Evolutionary conservation across 2,888 invertebrate species (phyloP).

Genomic region (Morpho achilles): DNA sequence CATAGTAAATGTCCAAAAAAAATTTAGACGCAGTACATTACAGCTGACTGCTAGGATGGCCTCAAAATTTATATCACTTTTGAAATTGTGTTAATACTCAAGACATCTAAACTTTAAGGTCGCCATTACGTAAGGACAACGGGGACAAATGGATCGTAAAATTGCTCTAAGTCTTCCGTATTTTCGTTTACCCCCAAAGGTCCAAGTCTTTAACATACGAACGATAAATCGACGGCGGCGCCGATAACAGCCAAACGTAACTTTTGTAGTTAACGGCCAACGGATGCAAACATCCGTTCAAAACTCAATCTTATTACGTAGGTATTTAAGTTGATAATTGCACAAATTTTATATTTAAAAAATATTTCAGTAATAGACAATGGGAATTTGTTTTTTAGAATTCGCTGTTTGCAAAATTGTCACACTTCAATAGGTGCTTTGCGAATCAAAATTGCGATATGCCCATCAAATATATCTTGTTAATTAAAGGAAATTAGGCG

Average conservation of each 20-base stretch:
- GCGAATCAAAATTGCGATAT: too few relatives aligned
- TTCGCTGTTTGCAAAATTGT: constrained; percentile 15
- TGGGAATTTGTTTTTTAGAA: constrained; percentile 14
- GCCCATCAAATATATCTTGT: too few relatives aligned
- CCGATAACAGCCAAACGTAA: constrained; percentile 27
- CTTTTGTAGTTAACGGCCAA: constrained; percentile 21
- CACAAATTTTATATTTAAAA: background rate
- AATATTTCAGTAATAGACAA: constrained; percentile 15
- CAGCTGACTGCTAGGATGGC: too few relatives aligned
- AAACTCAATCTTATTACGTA: constrained; percentile 9
- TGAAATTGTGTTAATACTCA: background rate
- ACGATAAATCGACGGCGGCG: constrained; percentile 25
- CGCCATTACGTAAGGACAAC: constrained; percentile 3
- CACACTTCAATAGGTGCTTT: constrained; percentile 1
- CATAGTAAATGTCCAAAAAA: too few relatives aligned
- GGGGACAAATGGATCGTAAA: constrained; percentile 28
- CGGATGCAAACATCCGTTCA: constrained; percentile 4
- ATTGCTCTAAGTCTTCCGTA: constrained; percentile 21
- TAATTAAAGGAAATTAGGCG: too few relatives aligned
- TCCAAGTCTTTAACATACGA: constrained; percentile 26
- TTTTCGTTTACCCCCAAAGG: constrained; percentile 25
- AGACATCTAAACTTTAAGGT: constrained; percentile 2
- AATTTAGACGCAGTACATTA: too few relatives aligned
- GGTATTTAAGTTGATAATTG: background rate
- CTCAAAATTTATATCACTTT: too few relatives aligned